Conservation (phyloP, 2,113 vertebrate species). For the Lampris incognitus region DNA sequence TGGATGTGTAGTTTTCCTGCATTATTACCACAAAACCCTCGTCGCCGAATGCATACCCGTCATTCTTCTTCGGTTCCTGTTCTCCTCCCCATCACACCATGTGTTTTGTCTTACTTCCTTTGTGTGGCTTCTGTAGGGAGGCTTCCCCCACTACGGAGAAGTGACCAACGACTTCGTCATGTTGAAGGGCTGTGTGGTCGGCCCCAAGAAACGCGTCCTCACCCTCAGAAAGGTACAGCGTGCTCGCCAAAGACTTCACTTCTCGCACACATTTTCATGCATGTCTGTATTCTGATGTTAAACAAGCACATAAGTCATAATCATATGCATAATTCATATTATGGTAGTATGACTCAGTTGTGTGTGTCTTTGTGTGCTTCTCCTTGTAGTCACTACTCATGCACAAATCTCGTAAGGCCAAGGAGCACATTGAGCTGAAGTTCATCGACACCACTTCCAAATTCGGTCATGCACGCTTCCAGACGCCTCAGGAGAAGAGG, state of each 20-base stretch:
- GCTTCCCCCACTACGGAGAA: constrained; percentile 95
- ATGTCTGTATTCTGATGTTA: no score
- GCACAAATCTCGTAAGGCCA: constrained; percentile 91
- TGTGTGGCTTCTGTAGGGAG: constrained; percentile 81
- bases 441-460: constrained; percentile 99
- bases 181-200: constrained; percentile 95
- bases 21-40: no score
- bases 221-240: constrained; percentile 91
- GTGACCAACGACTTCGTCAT: constrained; percentile 97
- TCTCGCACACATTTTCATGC: neutral
- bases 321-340: no score
- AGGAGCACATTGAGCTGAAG: constrained; percentile 93
- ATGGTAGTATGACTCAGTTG: neutral
- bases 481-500: constrained; percentile 96
- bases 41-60: neutral
- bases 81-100: no score
- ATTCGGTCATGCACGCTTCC: constrained; percentile 96
- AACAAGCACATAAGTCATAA: no score
- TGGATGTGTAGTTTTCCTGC: neutral
- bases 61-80: neutral
- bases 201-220: constrained; percentile 93
- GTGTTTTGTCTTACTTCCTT: neutral
- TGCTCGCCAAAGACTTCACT: neutral
- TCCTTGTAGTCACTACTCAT: constrained; percentile 87
- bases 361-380: neutral